Evolutionary conservation across 2,888 invertebrate species (phyloP), one percentile per base, ranked within the genome.

Genomic region (Drosophila mayaguana): DNA sequence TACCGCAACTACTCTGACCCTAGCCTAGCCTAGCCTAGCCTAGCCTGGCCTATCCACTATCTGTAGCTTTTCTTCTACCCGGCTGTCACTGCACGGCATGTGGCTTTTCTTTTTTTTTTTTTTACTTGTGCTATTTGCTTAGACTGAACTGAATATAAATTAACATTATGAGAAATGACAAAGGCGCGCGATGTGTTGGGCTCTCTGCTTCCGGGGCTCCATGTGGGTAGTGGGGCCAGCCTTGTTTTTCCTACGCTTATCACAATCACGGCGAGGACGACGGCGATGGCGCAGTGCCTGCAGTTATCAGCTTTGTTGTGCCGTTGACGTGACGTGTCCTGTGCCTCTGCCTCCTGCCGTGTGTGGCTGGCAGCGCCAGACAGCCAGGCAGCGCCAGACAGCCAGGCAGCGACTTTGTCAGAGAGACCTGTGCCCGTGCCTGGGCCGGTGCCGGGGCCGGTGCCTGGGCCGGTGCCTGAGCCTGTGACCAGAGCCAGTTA

Each of bases 71-170:
- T 43, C 46, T 42, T 51, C 53, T 16, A 25, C 43, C 54, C 56
- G 48, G 48, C 65, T 70, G 63, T 57, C 70, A 68, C 72, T 62
- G 73, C 68, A 68, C 70, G 68, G 81, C 81, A 80, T 78, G 76
- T 50, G 75, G 75, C 51, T 69, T 28, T 28, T 28, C 28, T 28
- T 28, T 51, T 69, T 78, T 86, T 80, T 86, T 78, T 67, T 36
- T 50, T 28, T 50, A 32, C 32, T 28, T 86, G 59, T 68, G 63
- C 63, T 78, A 78, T 70, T 86, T 83, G 74, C 88, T 81, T 88
- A 89, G 86, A 88, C 84, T 84, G 88, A 84, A 86, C 86, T 86
- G 86, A 86, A 85, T 86, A 89, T 88, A 86, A 86, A 86, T 88
- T 86, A 86, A 88, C 87, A 80, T 88, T 85, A 85, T 88, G 88